Evolutionary conservation across 1,140 invertebrate species (phyloP).

Genomic region (Glossosoma conforme): DNA sequence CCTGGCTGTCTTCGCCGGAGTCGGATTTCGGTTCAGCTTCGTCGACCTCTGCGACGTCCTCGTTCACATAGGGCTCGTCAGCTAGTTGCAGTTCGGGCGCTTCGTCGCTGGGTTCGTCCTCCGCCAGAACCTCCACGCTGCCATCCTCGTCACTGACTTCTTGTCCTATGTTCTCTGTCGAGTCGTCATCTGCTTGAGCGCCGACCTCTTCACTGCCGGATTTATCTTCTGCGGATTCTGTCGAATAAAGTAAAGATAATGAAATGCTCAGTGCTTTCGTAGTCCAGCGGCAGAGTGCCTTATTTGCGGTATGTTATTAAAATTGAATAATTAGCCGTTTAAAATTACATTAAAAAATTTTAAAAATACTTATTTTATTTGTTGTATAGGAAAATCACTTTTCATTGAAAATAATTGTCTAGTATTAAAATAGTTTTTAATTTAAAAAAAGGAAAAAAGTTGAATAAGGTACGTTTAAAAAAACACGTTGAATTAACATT

Average conservation of each 20-base stretch:
- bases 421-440: no score
- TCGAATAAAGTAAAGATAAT: constrained; percentile 1
- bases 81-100: constrained; percentile 44
- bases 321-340: no score
- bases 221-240: constrained; percentile 21
- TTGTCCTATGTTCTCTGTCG: constrained; percentile 46
- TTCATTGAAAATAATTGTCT: no score
- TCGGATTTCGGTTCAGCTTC: constrained; percentile 33
- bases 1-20: constrained; percentile 38
- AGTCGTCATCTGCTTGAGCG: constrained; percentile 15
- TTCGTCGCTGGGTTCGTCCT: constrained; percentile 30
- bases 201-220: constrained; percentile 27
- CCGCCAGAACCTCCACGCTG: constrained; percentile 41
- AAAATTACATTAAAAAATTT: no score
- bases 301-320: no score
- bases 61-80: constrained; percentile 47
- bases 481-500: no score
- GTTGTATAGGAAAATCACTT: no score
- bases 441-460: no score
- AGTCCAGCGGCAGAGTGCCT: no score
- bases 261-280: no score
- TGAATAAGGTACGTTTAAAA: no score
- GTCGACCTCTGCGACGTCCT: constrained; percentile 35
- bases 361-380: no score
- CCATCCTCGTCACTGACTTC: constrained; percentile 43